These are phyloP conservation scores for Galagoides demidoff DNA, from an alignment of 2,797 vertebrate genomes.

Conservation along the genomic window DNA sequence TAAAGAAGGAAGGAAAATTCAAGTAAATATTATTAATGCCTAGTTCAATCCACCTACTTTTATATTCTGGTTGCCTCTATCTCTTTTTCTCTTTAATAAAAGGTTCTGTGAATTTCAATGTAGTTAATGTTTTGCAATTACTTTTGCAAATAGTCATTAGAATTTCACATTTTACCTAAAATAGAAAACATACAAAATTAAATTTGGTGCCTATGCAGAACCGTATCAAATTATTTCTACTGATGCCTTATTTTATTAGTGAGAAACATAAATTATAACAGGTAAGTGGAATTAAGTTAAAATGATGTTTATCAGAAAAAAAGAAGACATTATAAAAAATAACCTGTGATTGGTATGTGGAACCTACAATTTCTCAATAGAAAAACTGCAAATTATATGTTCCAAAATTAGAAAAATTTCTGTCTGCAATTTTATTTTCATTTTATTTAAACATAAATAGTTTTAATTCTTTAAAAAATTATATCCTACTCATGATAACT, in stretches of 20 bases:
- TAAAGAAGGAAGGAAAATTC: conserved; percentile 40
- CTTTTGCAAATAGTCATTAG: conserved; percentile 74
- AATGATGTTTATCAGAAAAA: not conserved
- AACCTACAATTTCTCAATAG: not conserved
- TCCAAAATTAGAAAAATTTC: not conserved
- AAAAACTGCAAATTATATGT: not conserved
- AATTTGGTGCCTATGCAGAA: conserved; percentile 5
- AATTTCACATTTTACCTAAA: conserved; percentile 77
- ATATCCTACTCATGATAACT: not conserved
- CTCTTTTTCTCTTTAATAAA: conserved; percentile 54
- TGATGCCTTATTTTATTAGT: not conserved
- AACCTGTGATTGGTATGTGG: not conserved
- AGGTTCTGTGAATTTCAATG: conserved; percentile 62
- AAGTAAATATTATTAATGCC: conserved; percentile 59
- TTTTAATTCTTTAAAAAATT: not conserved
- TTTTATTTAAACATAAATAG: not conserved
- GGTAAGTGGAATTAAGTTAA: conserved; percentile 3
- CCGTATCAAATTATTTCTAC: conserved; percentile 2
- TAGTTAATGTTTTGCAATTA: conserved; percentile 78
- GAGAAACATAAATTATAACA: not conserved
- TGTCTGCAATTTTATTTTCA: not conserved
- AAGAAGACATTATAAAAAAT: not conserved
- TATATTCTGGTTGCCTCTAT: conserved; percentile 43
- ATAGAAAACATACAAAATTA: conserved; percentile 69
- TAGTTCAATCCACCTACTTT: conserved; percentile 46